Conservation (phyloP, 2,888 invertebrate genomes). For the Eutolmus rufibarbis region DNA sequence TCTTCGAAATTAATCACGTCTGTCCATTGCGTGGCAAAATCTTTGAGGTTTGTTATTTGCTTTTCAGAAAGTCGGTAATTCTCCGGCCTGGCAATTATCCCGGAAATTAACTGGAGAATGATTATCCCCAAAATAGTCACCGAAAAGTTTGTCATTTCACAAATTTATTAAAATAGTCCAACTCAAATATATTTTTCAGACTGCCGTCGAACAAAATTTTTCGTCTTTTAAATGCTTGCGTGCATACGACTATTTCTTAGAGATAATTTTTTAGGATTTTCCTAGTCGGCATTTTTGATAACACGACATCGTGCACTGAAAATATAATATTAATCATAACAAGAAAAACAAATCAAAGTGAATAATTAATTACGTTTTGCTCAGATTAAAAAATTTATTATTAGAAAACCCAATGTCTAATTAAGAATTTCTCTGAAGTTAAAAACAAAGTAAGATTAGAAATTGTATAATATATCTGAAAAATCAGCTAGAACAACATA, state of each 20-base stretch:
- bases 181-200: background rate
- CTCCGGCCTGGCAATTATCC: background rate
- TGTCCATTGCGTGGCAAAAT: background rate
- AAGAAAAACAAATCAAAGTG: too few relatives aligned
- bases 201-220: background rate
- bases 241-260: background rate
- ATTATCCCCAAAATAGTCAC: background rate
- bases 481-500: too few relatives aligned
- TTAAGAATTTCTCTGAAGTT: too few relatives aligned
- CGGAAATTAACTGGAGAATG: background rate
- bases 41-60: background rate
- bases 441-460: too few relatives aligned
- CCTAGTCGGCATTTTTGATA: background rate
- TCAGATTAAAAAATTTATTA: too few relatives aligned
- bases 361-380: too few relatives aligned
- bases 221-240: background rate
- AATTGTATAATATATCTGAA: too few relatives aligned
- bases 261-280: background rate
- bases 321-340: too few relatives aligned
- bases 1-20: background rate
- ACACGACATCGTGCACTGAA: too few relatives aligned
- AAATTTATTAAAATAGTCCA: background rate
- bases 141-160: background rate
- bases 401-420: too few relatives aligned
- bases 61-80: background rate